phyloP scores from a whole-genome alignment of 35 echinoderm and acorn worm genomes.

The Ophioderma brevispina region DNA sequence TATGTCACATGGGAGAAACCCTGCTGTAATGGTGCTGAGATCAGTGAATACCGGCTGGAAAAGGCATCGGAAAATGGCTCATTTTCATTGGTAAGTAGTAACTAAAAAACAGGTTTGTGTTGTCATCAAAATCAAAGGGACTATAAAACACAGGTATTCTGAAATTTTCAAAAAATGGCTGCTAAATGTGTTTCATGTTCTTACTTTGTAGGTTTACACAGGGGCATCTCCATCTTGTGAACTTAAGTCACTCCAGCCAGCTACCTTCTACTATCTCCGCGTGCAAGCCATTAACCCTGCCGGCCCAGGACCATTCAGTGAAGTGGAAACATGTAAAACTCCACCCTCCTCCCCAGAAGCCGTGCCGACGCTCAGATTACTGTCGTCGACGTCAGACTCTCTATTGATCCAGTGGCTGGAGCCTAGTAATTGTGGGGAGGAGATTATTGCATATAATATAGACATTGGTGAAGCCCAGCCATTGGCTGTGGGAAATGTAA shows the following conservation, averaged over 20 bases:
- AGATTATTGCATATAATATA: constrained; percentile 96
- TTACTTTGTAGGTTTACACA: constrained; percentile 66
- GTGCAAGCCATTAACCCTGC: constrained; percentile 95
- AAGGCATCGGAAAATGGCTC: constrained; percentile 78
- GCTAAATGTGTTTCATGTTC: too few species aligned
- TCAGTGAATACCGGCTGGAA: constrained; percentile 93
- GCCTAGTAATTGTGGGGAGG: constrained; percentile 89
- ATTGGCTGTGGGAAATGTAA: constrained; percentile 81
- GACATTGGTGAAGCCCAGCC: constrained; percentile 87
- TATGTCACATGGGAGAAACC: constrained; percentile 81
- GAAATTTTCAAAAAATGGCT: too few species aligned
- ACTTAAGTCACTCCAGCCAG: constrained; percentile 77
- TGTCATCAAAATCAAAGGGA: too few species aligned
- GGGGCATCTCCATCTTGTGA: constrained; percentile 76
- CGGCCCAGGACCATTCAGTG: constrained; percentile 90
- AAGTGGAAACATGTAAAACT: constrained; percentile 77
- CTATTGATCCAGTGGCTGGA: constrained; percentile 88
- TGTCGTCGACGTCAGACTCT: constrained; percentile 90
- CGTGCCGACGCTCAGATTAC: constrained; percentile 76
- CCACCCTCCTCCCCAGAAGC: constrained; percentile 90
- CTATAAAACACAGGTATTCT: too few species aligned
- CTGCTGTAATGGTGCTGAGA: constrained; percentile 86
- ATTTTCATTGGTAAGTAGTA: constrained; percentile 76
- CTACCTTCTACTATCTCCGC: constrained; percentile 91
- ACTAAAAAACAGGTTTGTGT: too few species aligned